Evolutionary conservation across 2,113 vertebrate species (phyloP).

Genomic region (Tonatia bakeri): DNA sequence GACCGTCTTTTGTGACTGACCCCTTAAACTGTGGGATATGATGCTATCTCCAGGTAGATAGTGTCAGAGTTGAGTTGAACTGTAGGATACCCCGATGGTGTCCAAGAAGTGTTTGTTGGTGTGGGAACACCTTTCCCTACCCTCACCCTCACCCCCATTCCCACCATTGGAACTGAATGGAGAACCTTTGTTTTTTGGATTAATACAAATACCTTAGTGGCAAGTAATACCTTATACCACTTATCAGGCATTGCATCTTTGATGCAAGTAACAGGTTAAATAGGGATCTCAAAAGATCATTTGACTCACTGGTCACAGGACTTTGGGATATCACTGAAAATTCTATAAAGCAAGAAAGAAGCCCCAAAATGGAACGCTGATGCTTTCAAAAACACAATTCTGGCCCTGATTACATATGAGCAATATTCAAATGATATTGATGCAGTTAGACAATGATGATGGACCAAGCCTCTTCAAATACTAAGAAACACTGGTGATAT

Average conservation of each 20-base stretch:
- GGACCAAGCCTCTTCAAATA: background rate
- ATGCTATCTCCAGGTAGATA: background rate
- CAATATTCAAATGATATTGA: background rate
- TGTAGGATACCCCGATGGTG: background rate
- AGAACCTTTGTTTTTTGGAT: background rate
- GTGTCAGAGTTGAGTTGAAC: background rate
- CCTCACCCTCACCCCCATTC: fast-evolving
- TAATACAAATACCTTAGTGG: background rate
- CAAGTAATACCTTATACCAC: background rate
- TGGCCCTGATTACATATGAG: background rate
- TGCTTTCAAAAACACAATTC: background rate
- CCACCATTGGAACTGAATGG: background rate
- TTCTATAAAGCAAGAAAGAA: background rate
- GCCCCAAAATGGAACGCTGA: background rate
- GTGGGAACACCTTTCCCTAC: background rate
- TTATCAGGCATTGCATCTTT: background rate
- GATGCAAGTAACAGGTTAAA: background rate
- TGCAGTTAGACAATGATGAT: background rate
- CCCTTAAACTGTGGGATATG: background rate
- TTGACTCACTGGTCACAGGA: background rate
- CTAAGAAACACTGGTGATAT: background rate
- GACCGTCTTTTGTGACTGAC: background rate
- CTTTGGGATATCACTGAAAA: background rate
- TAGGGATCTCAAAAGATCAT: background rate
- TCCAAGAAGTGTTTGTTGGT: background rate